phyloP scores from a whole-genome alignment of 2,113 vertebrate species.

The Euleptes europaea region DNA sequence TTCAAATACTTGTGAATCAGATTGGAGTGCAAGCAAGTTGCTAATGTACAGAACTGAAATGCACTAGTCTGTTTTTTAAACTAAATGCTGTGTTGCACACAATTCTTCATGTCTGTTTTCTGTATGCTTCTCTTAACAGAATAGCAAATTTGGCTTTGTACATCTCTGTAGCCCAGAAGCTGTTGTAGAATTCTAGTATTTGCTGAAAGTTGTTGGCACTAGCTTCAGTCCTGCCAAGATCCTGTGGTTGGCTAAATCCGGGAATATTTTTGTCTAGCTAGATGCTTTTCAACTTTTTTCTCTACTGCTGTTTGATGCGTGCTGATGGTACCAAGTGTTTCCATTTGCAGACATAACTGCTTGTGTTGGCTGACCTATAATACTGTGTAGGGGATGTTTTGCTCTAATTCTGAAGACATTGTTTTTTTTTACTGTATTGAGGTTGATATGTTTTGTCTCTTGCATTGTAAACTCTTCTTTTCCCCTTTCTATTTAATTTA shows the following conservation, averaged over 20 bases:
- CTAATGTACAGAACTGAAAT: constrained; percentile 23
- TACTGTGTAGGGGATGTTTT: constrained; percentile 47
- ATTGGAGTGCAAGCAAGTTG: neutral
- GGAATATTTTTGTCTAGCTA: constrained; percentile 67
- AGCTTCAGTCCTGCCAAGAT: constrained; percentile 46
- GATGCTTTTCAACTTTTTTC: constrained; percentile 59
- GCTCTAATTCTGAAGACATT: constrained; percentile 52
- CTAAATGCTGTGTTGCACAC: neutral
- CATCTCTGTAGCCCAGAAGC: constrained; percentile 51
- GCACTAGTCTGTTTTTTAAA: constrained; percentile 21
- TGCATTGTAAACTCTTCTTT: constrained; percentile 70
- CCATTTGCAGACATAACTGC: constrained; percentile 47
- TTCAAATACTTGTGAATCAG: neutral
- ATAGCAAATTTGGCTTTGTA: constrained; percentile 31
- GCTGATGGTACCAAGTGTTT: constrained; percentile 58
- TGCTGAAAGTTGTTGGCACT: constrained; percentile 53
- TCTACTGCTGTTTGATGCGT: constrained; percentile 56
- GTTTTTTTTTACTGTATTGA: constrained; percentile 43
- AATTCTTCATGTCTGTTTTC: constrained; percentile 26
- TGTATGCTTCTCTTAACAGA: constrained; percentile 10
- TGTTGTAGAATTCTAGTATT: constrained; percentile 34
- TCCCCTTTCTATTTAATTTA: constrained; percentile 73
- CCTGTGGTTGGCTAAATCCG: constrained; percentile 42
- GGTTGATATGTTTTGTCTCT: constrained; percentile 55
- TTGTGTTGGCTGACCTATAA: constrained; percentile 58